phyloP scores from a whole-genome alignment of 2,797 vertebrate genomes.

The Xiphorhynchus erythropygius region DNA sequence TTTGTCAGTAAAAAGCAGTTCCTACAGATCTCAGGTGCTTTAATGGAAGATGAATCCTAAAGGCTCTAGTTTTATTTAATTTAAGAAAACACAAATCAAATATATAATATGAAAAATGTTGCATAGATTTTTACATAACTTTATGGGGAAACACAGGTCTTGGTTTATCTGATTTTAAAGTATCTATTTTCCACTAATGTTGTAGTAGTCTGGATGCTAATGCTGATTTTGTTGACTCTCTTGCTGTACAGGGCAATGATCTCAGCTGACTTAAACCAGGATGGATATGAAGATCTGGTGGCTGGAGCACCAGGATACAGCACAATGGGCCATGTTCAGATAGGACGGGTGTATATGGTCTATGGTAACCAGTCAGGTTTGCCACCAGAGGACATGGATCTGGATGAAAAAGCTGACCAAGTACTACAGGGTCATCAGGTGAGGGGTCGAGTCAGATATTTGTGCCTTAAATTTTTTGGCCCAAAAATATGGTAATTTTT shows the following conservation, averaged over 20 bases:
- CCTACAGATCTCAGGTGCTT: background rate
- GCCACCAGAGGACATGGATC: constrained; percentile 69
- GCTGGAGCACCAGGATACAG: constrained; percentile 79
- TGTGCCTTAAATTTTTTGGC: background rate
- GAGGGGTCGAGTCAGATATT: background rate
- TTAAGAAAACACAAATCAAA: background rate
- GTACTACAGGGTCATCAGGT: constrained; percentile 77
- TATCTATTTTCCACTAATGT: background rate
- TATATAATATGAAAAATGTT: background rate
- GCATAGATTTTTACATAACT: background rate
- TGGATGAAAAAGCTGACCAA: constrained; percentile 72
- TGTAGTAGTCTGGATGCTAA: background rate
- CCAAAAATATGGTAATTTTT: background rate
- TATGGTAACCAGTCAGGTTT: constrained; percentile 72
- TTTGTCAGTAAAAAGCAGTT: background rate
- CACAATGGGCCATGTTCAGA: constrained; percentile 62
- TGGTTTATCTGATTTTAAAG: background rate
- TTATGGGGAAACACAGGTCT: background rate
- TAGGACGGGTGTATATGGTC: constrained; percentile 77
- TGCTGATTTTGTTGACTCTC: background rate
- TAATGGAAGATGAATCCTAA: background rate
- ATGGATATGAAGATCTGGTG: constrained; percentile 74
- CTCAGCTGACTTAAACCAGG: constrained; percentile 77
- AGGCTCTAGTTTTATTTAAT: background rate
- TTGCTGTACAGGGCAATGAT: constrained; percentile 67